Base-by-base conservation (phyloP, 2,888 invertebrate species). In the Parnassius orleans region DNA sequence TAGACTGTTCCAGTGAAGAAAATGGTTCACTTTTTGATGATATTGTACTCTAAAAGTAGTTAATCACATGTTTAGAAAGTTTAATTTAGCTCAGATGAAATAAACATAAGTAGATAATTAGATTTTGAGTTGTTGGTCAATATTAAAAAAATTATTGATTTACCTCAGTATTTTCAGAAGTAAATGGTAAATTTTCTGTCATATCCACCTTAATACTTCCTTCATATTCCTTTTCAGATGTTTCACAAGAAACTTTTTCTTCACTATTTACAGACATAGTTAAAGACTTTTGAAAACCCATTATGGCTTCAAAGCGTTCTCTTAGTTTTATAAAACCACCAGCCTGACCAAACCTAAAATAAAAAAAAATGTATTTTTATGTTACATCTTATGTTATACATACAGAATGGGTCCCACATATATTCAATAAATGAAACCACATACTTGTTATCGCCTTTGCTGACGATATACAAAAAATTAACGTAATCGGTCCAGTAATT, bases 301-400 rank as follows among this genome's bases (percentile, higher is more conserved):
- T 90, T 54, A 95, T 96, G 72, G 93, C 93, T 85, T 96, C 95
- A 89, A 98, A 98, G 72, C 97, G 93, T 76, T 97, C 96, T 61
- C 96, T 90, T 66, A 98, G 87, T 79, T 95, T 95, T 75, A 97
- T 94, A 87, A 99, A 99, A 63, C 99, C 99, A 63, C 96, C 96
- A 65, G 96, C 91, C 79, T 95, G 94, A 12, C 98, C 99, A 90
- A 98, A 99, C 78, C 95, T 94, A 70, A 48, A 48, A 24, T n/a
- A 48, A 14, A 9, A 48, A 48, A 11, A 11, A n/a, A 46, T 46
- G 11, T 43, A 43, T 43, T 43, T 43, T 9, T 43, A 11, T 43
- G 10, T 11, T 43, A 2, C 1, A 43, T 11, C 7, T 33, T 33
- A 33, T 7, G 33, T 33, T 33, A 33, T 33, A 33, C n/a, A n/a